Conservation (phyloP, 1,140 invertebrate species). For the Cherax destructor region DNA sequence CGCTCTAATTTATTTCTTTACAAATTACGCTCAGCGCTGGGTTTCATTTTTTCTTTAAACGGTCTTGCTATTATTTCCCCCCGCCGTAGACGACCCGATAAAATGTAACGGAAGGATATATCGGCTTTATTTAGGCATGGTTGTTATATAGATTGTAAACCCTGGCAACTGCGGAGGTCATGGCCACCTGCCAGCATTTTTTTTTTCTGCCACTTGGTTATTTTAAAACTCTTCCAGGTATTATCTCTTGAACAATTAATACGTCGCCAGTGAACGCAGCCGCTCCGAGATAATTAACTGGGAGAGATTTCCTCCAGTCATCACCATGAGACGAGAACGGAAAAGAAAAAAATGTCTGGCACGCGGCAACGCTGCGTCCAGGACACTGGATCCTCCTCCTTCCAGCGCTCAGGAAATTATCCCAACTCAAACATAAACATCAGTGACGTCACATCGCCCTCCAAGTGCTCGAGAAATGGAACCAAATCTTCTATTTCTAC, state of each 20-base stretch:
- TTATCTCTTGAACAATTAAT: no score
- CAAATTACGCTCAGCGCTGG: not conserved
- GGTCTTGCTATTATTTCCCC: not conserved
- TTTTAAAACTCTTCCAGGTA: not conserved
- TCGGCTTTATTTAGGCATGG: not conserved
- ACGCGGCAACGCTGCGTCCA: no score
- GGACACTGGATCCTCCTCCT: not conserved
- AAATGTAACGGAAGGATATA: not conserved
- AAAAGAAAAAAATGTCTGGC: no score
- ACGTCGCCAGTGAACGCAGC: no score
- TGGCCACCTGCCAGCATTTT: not conserved
- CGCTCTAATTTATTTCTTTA: not conserved
- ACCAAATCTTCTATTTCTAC: no score
- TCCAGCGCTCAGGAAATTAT: not conserved
- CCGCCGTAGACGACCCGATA: not conserved
- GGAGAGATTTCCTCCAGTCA: no score
- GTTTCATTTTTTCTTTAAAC: not conserved
- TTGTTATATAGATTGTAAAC: no score
- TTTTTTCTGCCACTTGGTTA: not conserved
- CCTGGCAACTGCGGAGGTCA: not conserved
- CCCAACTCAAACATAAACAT: not conserved
- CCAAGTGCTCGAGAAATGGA: no score
- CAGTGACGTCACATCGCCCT: not conserved
- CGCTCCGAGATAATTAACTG: no score
- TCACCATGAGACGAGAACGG: no score